Percentiles rank a stretch among this genome's conserved stretches.
These are phyloP conservation scores for Galeopsomyia nigrocyanea DNA, from an alignment of 2,888 invertebrate species.

Conservation along the genomic window DNA sequence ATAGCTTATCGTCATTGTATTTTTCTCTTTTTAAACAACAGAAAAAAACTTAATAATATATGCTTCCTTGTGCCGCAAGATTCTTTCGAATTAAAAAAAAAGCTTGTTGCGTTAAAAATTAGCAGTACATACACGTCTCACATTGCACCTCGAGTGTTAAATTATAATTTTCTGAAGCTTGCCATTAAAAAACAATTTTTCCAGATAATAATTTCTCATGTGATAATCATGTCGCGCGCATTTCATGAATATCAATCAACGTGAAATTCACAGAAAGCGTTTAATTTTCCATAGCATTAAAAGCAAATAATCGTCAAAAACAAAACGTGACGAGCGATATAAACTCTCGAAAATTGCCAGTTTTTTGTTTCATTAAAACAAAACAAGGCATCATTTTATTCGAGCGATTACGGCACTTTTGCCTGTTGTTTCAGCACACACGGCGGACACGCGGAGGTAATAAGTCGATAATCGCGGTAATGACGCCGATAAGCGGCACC, in stretches of 20 bases:
- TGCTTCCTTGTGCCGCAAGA: too few species aligned
- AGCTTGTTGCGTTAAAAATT: too few species aligned
- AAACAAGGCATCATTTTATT: neutral
- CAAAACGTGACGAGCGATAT: neutral
- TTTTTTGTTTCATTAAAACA: constrained; percentile 29
- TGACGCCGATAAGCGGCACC: constrained; percentile 63
- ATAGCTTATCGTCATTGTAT: too few species aligned
- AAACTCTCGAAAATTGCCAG: constrained; percentile 16
- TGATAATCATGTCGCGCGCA: neutral
- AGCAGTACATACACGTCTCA: too few species aligned
- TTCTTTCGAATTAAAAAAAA: too few species aligned
- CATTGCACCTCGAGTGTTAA: too few species aligned
- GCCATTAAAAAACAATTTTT: too few species aligned
- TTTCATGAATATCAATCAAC: constrained; percentile 12
- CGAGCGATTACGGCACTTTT: neutral
- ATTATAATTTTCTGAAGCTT: too few species aligned
- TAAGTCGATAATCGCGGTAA: constrained; percentile 68
- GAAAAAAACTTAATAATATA: too few species aligned
- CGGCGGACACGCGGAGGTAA: constrained; percentile 54
- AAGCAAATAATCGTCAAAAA: constrained; percentile 10
- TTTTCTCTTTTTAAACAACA: too few species aligned
- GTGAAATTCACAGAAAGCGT: constrained; percentile 14
- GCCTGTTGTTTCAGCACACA: too few species aligned
- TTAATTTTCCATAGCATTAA: constrained; percentile 2
- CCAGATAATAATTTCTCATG: too few species aligned